phyloP scores from a whole-genome alignment of 1,140 invertebrate species.

The Lethocerus indicus region DNA sequence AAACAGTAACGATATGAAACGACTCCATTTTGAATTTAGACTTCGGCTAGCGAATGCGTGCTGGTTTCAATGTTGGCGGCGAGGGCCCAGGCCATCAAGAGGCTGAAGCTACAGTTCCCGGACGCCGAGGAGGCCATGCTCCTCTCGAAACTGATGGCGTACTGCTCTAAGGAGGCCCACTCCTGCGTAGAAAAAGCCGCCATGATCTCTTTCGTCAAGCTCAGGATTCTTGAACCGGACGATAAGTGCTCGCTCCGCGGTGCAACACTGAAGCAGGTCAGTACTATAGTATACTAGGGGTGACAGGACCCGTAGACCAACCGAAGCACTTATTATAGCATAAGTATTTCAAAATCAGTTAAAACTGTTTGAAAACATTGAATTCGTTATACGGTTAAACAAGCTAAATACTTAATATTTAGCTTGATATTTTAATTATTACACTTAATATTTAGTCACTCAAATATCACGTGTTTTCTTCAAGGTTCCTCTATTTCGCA shows the following conservation, averaged over 20 bases:
- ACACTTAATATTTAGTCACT: too few relatives aligned
- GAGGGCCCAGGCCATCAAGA: constrained; percentile 78
- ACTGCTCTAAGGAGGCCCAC: constrained; percentile 86
- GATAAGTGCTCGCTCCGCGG: constrained; percentile 82
- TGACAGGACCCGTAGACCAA: too few relatives aligned
- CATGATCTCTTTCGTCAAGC: constrained; percentile 96
- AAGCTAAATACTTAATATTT: too few relatives aligned
- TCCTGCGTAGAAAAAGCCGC: constrained; percentile 99
- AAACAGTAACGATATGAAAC: too few relatives aligned
- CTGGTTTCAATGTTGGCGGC: constrained; percentile 91
- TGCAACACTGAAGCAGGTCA: constrained; percentile 58
- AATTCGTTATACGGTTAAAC: too few relatives aligned
- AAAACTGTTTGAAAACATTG: too few relatives aligned
- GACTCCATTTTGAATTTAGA: constrained; percentile 47
- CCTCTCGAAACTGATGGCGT: constrained; percentile 90
- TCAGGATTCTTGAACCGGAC: constrained; percentile 92
- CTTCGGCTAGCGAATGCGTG: constrained; percentile 94
- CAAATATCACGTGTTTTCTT: too few relatives aligned
- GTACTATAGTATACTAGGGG: not conserved
- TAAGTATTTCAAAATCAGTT: too few relatives aligned
- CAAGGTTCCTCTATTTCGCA: too few relatives aligned
- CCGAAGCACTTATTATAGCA: too few relatives aligned
- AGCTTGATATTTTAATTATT: too few relatives aligned
- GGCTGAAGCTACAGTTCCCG: constrained; percentile 75
- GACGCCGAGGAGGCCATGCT: constrained; percentile 87